Conservation (phyloP, 2,113 vertebrate genomes). For the Oncorhynchus nerka region DNA sequence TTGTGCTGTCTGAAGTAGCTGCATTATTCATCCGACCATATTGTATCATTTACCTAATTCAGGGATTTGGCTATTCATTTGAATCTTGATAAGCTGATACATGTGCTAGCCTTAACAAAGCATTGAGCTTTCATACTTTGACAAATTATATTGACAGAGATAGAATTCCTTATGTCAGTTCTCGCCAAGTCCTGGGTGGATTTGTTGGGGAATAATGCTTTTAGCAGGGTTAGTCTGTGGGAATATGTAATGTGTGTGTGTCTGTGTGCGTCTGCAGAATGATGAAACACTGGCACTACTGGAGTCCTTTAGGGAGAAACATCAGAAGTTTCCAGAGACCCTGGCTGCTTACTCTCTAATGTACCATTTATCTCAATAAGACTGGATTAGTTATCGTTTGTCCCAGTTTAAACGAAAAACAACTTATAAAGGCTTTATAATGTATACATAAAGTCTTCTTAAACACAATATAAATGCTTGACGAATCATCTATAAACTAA, state of each 20-base stretch:
- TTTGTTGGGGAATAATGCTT: background rate
- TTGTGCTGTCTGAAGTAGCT: too few relatives aligned
- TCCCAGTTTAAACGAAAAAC: background rate
- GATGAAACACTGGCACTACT: background rate
- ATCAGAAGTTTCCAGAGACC: slow-evolving; percentile 7
- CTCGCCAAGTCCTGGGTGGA: background rate
- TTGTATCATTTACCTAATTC: background rate
- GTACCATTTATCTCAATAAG: slow-evolving; percentile 27
- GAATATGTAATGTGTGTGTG: background rate
- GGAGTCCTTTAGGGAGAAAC: slow-evolving; percentile 20
- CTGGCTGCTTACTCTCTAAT: slow-evolving; percentile 30
- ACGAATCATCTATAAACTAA: too few relatives aligned
- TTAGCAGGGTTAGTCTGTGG: background rate
- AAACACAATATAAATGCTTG: background rate
- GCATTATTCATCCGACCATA: background rate
- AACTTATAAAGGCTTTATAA: background rate
- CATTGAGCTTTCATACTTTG: slow-evolving; percentile 4
- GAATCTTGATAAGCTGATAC: background rate
- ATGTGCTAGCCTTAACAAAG: background rate
- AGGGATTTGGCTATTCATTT: background rate
- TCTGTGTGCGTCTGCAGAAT: slow-evolving; percentile 12
- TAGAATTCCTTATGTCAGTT: background rate
- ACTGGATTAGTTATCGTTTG: slow-evolving; percentile 11
- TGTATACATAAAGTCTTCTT: too few relatives aligned
- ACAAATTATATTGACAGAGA: slow-evolving; percentile 12